Evolutionary conservation across 2,797 vertebrate species (phyloP).

Genomic region (Phrynocephalus forsythii): DNA sequence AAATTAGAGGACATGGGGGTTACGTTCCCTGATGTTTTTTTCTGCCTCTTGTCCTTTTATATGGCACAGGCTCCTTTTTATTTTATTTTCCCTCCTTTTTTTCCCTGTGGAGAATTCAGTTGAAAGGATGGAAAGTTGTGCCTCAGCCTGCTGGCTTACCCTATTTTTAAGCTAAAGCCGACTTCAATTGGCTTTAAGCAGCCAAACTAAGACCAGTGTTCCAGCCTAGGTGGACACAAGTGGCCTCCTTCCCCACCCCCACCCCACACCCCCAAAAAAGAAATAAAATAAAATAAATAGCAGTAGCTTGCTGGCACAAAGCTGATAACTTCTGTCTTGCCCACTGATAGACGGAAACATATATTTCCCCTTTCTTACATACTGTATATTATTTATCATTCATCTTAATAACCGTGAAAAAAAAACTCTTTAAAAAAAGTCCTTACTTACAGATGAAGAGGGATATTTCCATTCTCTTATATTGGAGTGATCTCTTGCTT

Average conservation of each 20-base stretch:
- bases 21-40: conserved; percentile 12
- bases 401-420: neutral
- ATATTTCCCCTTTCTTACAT: neutral
- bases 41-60: neutral
- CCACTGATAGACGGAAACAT: neutral
- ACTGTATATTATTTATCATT: neutral
- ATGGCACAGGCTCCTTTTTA: neutral
- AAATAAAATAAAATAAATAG: neutral
- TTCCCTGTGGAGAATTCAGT: neutral
- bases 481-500: no score
- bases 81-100: no score
- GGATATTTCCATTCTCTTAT: neutral
- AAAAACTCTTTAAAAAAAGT: neutral
- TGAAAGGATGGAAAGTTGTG: neutral
- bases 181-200: conserved; percentile 8
- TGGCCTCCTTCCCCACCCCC: no score
- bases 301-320: neutral
- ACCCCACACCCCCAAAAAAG: neutral
- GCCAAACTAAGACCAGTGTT: neutral
- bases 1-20: neutral
- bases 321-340: neutral
- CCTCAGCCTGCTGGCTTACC: neutral
- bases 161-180: neutral
- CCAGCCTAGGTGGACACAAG: neutral
- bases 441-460: neutral